phyloP scores from a whole-genome alignment of 2,113 vertebrate genomes.

The Misgurnus mizolepis region DNA sequence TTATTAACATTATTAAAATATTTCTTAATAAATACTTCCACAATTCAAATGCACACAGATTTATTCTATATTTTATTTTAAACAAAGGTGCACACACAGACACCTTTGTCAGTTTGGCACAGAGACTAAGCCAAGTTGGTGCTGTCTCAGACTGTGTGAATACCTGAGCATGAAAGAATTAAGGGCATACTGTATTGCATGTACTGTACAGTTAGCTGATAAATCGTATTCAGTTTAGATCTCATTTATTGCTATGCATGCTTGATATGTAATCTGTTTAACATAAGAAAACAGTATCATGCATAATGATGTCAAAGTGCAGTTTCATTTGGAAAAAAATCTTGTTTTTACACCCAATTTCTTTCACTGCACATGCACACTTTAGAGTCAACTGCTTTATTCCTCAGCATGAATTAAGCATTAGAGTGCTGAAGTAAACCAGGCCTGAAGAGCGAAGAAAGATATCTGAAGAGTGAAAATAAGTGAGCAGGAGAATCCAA shows the following conservation, averaged over 20 bases:
- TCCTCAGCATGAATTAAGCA: conserved; percentile 66
- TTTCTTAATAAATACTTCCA: no score
- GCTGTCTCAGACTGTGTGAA: not conserved
- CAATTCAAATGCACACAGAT: not conserved
- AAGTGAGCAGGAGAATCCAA: conserved; percentile 13
- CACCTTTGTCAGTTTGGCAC: not conserved
- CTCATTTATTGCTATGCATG: not conserved
- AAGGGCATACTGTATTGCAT: not conserved
- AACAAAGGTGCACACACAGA: not conserved
- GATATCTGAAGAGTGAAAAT: not conserved
- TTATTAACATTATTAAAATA: no score
- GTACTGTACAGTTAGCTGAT: not conserved
- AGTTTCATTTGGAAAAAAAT: no score
- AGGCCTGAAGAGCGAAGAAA: not conserved
- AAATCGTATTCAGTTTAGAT: not conserved
- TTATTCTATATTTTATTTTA: not conserved
- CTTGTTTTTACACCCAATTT: not conserved
- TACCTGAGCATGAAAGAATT: not conserved
- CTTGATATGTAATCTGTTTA: no score
- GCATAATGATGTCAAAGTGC: not conserved
- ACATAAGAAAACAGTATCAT: not conserved
- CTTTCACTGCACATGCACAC: conserved; percentile 23
- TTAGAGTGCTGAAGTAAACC: conserved; percentile 49
- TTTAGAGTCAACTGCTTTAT: conserved; percentile 54
- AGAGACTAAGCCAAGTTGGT: not conserved